phyloP scores from a whole-genome alignment of 2,113 vertebrate genomes.

The Tinamus guttatus region DNA sequence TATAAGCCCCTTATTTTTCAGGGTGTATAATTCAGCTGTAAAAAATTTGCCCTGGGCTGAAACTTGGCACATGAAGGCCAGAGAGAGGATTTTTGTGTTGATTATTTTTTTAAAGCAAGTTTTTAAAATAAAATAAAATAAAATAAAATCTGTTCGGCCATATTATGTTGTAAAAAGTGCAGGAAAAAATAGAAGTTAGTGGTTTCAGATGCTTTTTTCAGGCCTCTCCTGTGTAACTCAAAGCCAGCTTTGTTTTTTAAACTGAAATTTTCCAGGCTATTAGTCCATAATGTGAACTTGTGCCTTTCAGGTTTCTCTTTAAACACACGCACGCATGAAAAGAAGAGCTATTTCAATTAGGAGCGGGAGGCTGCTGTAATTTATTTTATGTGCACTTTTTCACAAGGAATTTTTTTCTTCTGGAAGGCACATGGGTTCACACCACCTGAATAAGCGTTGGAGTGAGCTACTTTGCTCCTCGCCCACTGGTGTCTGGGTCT shows the following conservation, averaged over 20 bases:
- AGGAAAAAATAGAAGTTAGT: constrained; percentile 54
- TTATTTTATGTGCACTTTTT: constrained; percentile 55
- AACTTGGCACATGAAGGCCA: constrained; percentile 73
- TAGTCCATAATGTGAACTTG: constrained; percentile 70
- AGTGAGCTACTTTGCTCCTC: neutral
- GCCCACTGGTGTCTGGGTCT: neutral
- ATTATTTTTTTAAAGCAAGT: constrained; percentile 71
- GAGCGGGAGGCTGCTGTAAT: neutral
- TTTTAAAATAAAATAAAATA: constrained; percentile 78
- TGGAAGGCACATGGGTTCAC: neutral
- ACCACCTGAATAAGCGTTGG: neutral
- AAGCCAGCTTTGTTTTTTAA: constrained; percentile 79
- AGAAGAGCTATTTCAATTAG: constrained; percentile 67
- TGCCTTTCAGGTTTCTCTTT: constrained; percentile 64
- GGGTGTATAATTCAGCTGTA: constrained; percentile 78
- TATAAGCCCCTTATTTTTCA: constrained; percentile 74
- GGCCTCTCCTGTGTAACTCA: constrained; percentile 68
- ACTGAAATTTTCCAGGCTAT: constrained; percentile 72
- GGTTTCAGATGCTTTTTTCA: constrained; percentile 62
- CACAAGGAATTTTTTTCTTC: neutral
- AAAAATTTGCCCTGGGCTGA: constrained; percentile 78
- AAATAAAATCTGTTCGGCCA: constrained; percentile 57
- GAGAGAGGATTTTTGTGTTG: constrained; percentile 55
- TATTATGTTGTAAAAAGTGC: constrained; percentile 64
- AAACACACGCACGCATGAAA: constrained; percentile 47